Percentiles rank a stretch among this genome's conserved stretches.
Evolutionary conservation across 2,888 invertebrate genomes (phyloP).

Genomic region (Hecatera dysodea): DNA sequence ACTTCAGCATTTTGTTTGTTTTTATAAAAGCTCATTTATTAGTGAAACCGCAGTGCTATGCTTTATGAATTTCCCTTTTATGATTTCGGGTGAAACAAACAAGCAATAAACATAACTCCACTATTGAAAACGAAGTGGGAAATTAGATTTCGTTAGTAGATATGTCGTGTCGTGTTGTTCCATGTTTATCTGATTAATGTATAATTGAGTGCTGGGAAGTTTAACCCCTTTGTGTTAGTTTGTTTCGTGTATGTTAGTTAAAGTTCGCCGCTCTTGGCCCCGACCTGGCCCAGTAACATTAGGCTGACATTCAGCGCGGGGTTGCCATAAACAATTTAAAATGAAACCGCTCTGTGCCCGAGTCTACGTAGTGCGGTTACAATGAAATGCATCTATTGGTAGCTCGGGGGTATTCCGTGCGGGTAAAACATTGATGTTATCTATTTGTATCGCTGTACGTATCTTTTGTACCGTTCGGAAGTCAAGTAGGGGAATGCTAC

Average conservation of each 20-base stretch:
- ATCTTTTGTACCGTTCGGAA: slow-evolving; percentile 7
- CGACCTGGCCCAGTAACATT: slow-evolving; percentile 57
- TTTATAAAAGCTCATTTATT: slow-evolving; percentile 85
- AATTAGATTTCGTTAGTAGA: slow-evolving; percentile 61
- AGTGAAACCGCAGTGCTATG: slow-evolving; percentile 80
- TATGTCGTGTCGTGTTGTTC: slow-evolving; percentile 54
- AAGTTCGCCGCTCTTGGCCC: slow-evolving; percentile 49
- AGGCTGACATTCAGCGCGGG: slow-evolving; percentile 50
- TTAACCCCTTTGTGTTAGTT: slow-evolving; percentile 38
- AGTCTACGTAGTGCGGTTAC: slow-evolving; percentile 29
- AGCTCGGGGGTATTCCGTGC: slow-evolving; percentile 19
- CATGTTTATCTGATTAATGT: slow-evolving; percentile 55
- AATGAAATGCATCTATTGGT: slow-evolving; percentile 41
- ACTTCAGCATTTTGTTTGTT: slow-evolving; percentile 84
- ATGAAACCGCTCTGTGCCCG: slow-evolving; percentile 43
- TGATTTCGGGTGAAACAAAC: slow-evolving; percentile 64
- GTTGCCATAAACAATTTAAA: slow-evolving; percentile 52
- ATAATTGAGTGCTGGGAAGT: slow-evolving; percentile 50
- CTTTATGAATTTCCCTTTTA: slow-evolving; percentile 70
- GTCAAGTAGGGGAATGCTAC: not conserved
- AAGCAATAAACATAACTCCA: slow-evolving; percentile 52
- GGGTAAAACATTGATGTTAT: slow-evolving; percentile 27
- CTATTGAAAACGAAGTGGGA: slow-evolving; percentile 58
- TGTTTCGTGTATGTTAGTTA: slow-evolving; percentile 44
- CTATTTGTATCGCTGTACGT: slow-evolving; percentile 7